A percentile compares a stretch with the other conserved stretches of the same genome.
phyloP scores from a whole-genome alignment of 2,888 invertebrate genomes.

The Tupiocoris notatus region DNA sequence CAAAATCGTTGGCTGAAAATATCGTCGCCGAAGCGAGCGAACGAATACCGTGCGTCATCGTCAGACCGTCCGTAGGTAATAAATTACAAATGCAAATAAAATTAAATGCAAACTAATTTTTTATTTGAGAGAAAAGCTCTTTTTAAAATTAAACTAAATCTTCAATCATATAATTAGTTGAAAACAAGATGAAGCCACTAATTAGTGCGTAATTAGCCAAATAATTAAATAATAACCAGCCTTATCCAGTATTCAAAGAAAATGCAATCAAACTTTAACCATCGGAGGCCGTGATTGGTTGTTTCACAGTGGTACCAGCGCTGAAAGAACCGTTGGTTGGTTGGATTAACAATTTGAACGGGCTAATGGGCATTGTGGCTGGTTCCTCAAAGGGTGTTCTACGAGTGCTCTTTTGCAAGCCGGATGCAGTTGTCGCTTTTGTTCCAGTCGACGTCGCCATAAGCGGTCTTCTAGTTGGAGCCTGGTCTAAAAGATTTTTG shows the following conservation, averaged over 20 bases:
- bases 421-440: conserved; percentile 40
- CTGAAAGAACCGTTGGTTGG: conserved; percentile 55
- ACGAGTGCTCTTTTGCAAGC: conserved; percentile 41
- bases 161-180: too few species aligned
- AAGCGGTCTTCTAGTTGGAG: conserved; percentile 47
- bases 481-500: conserved; percentile 44
- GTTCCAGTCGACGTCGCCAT: conserved; percentile 48
- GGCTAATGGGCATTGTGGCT: conserved; percentile 53
- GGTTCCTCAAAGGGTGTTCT: conserved; percentile 48
- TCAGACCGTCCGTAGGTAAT: conserved; percentile 50
- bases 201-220: too few species aligned
- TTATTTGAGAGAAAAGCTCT: too few species aligned
- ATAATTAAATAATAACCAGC: too few species aligned
- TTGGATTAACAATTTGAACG: conserved; percentile 57
- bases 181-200: too few species aligned
- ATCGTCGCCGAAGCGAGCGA: conserved; percentile 41
- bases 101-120: too few species aligned
- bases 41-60: conserved; percentile 47
- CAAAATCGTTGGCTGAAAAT: conserved; percentile 46
- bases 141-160: too few species aligned
- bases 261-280: too few species aligned
- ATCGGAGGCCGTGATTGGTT: too few species aligned
- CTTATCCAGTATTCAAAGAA: too few species aligned
- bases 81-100: too few species aligned
- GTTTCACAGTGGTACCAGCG: conserved; percentile 53